phyloP scores from a whole-genome alignment of 2,888 invertebrate species.

The Microchrysa polita region DNA sequence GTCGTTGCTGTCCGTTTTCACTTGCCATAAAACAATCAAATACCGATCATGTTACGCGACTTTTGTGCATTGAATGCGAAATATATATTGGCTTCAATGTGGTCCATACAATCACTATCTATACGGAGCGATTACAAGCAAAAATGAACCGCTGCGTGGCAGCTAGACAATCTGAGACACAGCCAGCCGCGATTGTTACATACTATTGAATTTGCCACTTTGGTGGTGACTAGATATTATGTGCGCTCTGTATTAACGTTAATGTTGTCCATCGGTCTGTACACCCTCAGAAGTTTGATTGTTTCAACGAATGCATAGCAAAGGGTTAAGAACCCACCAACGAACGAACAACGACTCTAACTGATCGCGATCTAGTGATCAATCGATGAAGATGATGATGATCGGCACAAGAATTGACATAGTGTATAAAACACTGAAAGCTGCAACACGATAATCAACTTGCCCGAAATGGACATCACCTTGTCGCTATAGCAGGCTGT shows the following conservation, averaged over 20 bases:
- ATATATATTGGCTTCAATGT: conserved; percentile 38
- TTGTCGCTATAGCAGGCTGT: conserved; percentile 25
- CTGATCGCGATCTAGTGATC: conserved; percentile 11
- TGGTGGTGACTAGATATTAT: conserved; percentile 24
- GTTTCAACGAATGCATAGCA: not conserved
- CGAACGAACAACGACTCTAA: not conserved
- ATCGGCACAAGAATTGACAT: conserved; percentile 31
- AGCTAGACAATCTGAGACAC: conserved; percentile 4
- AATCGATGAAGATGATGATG: conserved; percentile 15
- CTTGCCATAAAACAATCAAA: conserved; percentile 52
- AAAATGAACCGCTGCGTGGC: not conserved
- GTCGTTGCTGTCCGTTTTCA: conserved; percentile 48
- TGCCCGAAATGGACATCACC: conserved; percentile 43
- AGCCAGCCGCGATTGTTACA: conserved; percentile 48
- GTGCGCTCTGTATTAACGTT: conserved; percentile 10
- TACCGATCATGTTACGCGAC: conserved; percentile 53
- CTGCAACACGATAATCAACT: conserved; percentile 42
- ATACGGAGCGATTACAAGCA: not conserved
- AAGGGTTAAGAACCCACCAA: conserved; percentile 4
- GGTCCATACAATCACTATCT: conserved; percentile 3
- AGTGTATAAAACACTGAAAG: conserved; percentile 38
- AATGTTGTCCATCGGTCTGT: not conserved
- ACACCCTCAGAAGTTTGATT: not conserved
- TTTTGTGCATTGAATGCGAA: conserved; percentile 42
- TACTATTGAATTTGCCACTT: conserved; percentile 46